phyloP scores from a whole-genome alignment of 2,113 vertebrate species.

The Procapra przewalskii region DNA sequence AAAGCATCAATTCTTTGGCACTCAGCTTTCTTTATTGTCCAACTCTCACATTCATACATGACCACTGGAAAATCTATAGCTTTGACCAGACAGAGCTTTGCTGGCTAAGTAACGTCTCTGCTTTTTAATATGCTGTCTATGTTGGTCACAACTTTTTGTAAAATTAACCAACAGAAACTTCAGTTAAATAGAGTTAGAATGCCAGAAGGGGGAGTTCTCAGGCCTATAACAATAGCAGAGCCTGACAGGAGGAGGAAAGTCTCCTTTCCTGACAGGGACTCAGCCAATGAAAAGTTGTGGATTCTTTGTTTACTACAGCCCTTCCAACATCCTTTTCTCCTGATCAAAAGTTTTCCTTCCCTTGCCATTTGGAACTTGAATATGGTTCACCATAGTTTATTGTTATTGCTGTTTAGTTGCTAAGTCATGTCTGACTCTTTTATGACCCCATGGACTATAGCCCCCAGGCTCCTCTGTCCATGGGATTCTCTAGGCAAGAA shows the following conservation, averaged over 20 bases:
- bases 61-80: not conserved
- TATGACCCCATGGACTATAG: not conserved
- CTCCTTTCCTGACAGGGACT: not conserved
- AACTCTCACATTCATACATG: not conserved
- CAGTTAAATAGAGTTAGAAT: not conserved
- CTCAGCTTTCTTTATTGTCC: not conserved
- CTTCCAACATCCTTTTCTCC: not conserved
- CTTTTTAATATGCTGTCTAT: not conserved
- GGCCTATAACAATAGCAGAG: not conserved
- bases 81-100: not conserved
- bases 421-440: not conserved
- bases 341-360: not conserved
- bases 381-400: not conserved
- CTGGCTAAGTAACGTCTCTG: not conserved
- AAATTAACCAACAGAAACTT: not conserved
- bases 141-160: not conserved
- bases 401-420: not conserved
- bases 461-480: not conserved
- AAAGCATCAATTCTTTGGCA: not conserved
- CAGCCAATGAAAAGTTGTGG: not conserved
- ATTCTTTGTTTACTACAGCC: not conserved
- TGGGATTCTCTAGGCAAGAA: not conserved
- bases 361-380: not conserved
- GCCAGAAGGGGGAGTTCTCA: not conserved
- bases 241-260: not conserved